Evolutionary conservation across 2,797 vertebrate species (phyloP), one percentile per base, ranked within the genome.

Genomic region (Falco berigora): DNA sequence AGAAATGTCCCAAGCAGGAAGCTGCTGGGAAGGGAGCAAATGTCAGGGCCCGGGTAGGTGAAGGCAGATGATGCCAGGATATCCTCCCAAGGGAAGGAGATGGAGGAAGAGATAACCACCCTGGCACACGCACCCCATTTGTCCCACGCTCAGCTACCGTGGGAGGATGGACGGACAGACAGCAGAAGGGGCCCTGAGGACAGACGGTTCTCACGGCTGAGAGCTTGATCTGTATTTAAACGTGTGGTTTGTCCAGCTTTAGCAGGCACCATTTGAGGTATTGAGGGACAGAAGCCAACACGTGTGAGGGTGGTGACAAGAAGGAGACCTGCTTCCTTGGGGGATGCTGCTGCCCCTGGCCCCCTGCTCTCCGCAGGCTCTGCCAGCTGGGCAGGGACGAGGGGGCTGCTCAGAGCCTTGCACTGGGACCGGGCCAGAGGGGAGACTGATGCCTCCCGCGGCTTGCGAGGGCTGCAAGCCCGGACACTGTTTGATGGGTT

Each of bases 1-100:
- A 94, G 89, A 64, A 95, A 68, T 44, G 23, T 72, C 73, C 82
- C 52, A 59, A 91, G 90, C 87, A 92, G 91, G 92, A 96, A 94
- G 66, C 38, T 86, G 8, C 81, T 92, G 67, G 62, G 56, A 91
- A 81, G 53, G 62, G 66, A 80, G 62, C 76, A 91, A 90, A 94
- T 66, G 75, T 92, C 78, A 92, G 25, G 46, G 53, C 15, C 14
- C 0, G 2, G 12, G 46, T 36, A 94, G 79, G 73, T 72, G 73
- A 84, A 88, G 64, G 87, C 52, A 75, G 47, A 58, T 55, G 68
- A 62, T 91, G 73, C 89, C 87, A 73, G 79, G 73, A 90, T 86
- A 92, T 90, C 79, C 79, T 91, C 38, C 53, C 67, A 46, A 44
- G 50, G 61, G 64, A 80, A 74, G 56, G 77, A 83, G 85, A 53